These are phyloP conservation scores for Sterna hirundo DNA, from an alignment of 2,113 vertebrate species.

Conservation along the genomic window DNA sequence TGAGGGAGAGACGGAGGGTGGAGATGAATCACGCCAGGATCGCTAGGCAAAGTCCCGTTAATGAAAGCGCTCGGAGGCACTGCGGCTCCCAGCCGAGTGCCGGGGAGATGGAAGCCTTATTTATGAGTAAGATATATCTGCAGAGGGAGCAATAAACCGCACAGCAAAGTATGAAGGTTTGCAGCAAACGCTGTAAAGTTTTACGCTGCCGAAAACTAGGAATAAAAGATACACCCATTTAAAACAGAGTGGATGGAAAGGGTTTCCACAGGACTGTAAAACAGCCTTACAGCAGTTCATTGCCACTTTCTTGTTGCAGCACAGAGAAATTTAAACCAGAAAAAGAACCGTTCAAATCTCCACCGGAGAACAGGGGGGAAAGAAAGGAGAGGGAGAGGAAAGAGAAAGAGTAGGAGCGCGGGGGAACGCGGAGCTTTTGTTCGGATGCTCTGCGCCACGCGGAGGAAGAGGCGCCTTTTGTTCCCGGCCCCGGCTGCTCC, in stretches of 20 bases:
- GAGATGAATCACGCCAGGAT: background rate
- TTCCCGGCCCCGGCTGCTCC: background rate
- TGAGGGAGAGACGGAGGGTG: background rate
- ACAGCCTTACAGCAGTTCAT: slow-evolving; percentile 55
- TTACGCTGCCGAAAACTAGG: slow-evolving; percentile 75
- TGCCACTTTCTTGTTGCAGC: slow-evolving; percentile 50
- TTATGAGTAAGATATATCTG: slow-evolving; percentile 65
- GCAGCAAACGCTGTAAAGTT: slow-evolving; percentile 72
- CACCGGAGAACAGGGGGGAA: background rate
- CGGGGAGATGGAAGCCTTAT: slow-evolving; percentile 55
- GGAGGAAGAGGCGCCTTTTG: background rate
- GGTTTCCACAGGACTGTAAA: slow-evolving; percentile 59
- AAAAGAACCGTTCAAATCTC: background rate
- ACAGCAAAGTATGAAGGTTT: slow-evolving; percentile 70
- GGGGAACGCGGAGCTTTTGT: background rate
- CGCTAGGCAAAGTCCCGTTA: background rate
- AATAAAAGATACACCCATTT: slow-evolving; percentile 70
- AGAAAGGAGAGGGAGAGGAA: background rate
- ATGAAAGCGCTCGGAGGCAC: background rate
- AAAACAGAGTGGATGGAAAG: slow-evolving; percentile 65
- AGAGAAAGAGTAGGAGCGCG: background rate
- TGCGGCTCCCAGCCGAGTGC: background rate
- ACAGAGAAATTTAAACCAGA: background rate
- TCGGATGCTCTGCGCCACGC: background rate
- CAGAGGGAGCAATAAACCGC: slow-evolving; percentile 73